A percentile compares a stretch with the other conserved stretches of the same genome.
phyloP scores from a whole-genome alignment of 2,797 vertebrate species.

The Sternarchorhynchus goeldii region DNA sequence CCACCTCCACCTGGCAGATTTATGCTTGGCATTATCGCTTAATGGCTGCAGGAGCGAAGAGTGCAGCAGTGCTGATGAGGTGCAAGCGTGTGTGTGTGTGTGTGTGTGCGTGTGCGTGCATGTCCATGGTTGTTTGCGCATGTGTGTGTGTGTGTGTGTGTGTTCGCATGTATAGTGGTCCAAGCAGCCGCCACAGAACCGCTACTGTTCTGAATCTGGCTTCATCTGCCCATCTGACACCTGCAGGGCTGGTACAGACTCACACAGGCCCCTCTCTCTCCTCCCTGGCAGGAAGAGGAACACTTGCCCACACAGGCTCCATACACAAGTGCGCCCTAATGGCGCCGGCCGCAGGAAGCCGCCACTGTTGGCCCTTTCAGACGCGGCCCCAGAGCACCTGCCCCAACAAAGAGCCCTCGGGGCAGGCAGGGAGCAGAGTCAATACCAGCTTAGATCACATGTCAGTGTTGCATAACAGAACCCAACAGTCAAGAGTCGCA shows the following conservation, averaged over 20 bases:
- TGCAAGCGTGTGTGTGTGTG: not conserved
- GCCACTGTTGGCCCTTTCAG: conserved; percentile 63
- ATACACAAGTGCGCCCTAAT: conserved; percentile 75
- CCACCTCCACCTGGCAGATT: conserved; percentile 39
- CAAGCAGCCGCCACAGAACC: conserved; percentile 56
- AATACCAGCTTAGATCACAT: conserved; percentile 59
- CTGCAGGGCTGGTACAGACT: conserved; percentile 69
- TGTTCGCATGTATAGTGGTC: conserved; percentile 26
- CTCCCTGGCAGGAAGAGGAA: conserved; percentile 77
- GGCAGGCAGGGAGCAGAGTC: conserved; percentile 57
- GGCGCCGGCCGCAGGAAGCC: conserved; percentile 72
- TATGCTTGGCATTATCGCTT: conserved; percentile 30
- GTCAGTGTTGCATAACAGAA: conserved; percentile 31
- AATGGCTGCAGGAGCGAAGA: conserved; percentile 35
- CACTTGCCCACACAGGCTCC: conserved; percentile 73
- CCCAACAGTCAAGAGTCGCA: conserved; percentile 32
- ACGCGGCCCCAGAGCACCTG: conserved; percentile 75
- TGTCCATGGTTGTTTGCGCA: not conserved
- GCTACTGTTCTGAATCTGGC: conserved; percentile 73
- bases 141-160: conserved; percentile 15
- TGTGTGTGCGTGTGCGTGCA: no score
- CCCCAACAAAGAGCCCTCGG: conserved; percentile 72
- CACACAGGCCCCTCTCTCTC: conserved; percentile 62
- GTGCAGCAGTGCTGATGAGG: conserved; percentile 29
- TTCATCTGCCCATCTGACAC: conserved; percentile 82